Base-by-base conservation (phyloP, 2,797 vertebrate genomes). In the Chloroceryle amazona region DNA sequence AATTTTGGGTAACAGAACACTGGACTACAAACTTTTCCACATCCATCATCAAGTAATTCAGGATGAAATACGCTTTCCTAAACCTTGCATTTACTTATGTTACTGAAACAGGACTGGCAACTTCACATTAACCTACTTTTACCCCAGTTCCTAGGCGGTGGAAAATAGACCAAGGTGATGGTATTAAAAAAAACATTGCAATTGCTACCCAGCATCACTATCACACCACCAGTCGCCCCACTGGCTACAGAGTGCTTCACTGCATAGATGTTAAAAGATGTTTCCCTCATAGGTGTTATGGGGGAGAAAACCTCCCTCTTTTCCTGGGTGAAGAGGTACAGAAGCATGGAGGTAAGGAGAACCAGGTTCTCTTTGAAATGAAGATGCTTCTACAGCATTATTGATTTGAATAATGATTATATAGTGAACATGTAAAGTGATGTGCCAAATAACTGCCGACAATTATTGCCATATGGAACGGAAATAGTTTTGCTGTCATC, bases 401-500 rank as follows among this genome's bases (percentile, higher is more conserved):
- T 1, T 31, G 39, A 39, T 49, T 52, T 79, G 31, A 80, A 61
- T 57, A 57, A 87, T n/a, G 25, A 72, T 55, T 83, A 57, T 7
- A 37, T 0, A 75, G 52, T 49, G n/a, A 89, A 86, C 47, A 72
- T 0, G n/a, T n/a, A 60, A 46, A 65, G 52, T 44, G 19, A 81
- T 68, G n/a, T 35, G 39, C 70, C 51, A 83, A 71, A 33, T 25
- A 87, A 76, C 28, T 58, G 46, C 54, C 76, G 62, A 68, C 42
- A 70, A 63, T 52, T 74, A 67, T n/a, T 84, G 70, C 51, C 25
- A 11, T 28, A 28, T 3, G 35, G 31, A 71, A 70, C 33, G 35
- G 70, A 94, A 91, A 90, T n/a, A 13, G 8, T 52, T 93, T 86
- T 88, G 16, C 51, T 74, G 39, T 73, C 44, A 76, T 47, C 63